Evolutionary conservation across 2,888 invertebrate genomes (phyloP), one percentile per base, ranked within the genome.

Genomic region (Mythimna impura): DNA sequence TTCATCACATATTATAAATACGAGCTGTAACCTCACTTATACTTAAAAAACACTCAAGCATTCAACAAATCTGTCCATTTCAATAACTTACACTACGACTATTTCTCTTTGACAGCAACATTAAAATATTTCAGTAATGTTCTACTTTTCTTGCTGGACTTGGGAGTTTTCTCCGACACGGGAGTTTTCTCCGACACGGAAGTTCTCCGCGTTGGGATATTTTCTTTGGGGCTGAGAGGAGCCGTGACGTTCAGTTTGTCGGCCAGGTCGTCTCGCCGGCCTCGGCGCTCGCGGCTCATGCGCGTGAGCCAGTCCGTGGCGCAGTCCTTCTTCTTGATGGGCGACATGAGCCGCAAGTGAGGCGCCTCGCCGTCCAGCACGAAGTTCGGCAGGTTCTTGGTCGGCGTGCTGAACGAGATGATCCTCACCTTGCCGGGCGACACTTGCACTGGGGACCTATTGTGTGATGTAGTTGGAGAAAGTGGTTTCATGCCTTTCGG

Each of bases 281-380:
- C 88, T 50, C 80, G 88, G 71, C 85, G 88, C 55, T 91, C 92
- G 7, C 93, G 89, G 0, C 82, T 87, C 82, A 95, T 87, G 6
- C 81, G 88, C 1, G 95, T 98, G 63, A 98, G 90, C 98, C 98
- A 98, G 90, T 98, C 97, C 0, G 97, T 96, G 80, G 97, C 97
- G 66, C 97, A 97, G 78, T 96, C 97, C 47, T 95, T 95, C 81
- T 96, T 96, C 76, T 97, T 97, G 47, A 96, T 97, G 0, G 98
- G 98, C 0, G 98, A 98, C 96, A 97, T 97, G 65, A 97, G 95
- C 55, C 97, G 93, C 67, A 98, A 90, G 90, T 98, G 98, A 0
- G 98, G 98, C 0, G 98, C 98, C 54, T 97, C 97, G 0, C 98
- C 98, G 85, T 97, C 97, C 20, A 97, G 83, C 0, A 98, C 98